Evolutionary conservation across 2,888 invertebrate genomes (phyloP), one percentile per base, ranked within the genome.

Genomic region (Himalopsyche japonica): DNA sequence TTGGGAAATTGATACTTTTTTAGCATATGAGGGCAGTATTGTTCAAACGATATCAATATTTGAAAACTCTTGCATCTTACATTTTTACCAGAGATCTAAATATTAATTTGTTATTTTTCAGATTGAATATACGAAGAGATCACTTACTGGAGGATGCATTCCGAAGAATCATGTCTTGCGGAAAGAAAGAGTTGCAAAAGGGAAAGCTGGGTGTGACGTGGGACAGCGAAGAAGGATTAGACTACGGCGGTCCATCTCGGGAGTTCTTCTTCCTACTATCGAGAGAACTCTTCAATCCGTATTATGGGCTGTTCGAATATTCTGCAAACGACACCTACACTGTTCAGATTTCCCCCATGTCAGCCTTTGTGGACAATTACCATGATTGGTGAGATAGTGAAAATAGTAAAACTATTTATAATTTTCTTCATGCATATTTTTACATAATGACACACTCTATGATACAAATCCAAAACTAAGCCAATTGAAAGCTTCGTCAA

Each of bases 211-310:
- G 98, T 89, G 98, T 99, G 27, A 95, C 97, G 15, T 97, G 97
- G 94, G 97, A 97, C 89, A 98, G 98, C 80, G 99, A 99, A 90
- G 98, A 99, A 90, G 99, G 98, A 43, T 92, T 99, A 85, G 99
- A 99, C 92, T 99, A 99, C 90, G 99, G 99, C 76, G 99, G 99
- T 0, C 99, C 99, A 1, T 98, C 98, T 15, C 93, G 98, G 37
- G 99, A 99, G 92, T 98, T 99, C 92, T 99, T 99, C 94, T 99
- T 98, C 91, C 94, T 99, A 37, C 93, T 99, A n/a, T 99, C 98
- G 0, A 93, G 99, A 82, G 98, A 99, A 90, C 94, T 99, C 12
- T 99, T 99, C 92, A 99, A 99, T 93, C 99, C 99, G 0, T 99
- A 99, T 91, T 99, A 99, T 89, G 99, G 99, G 0, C 94, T 99